These are phyloP conservation scores for Cetonia aurata DNA, from an alignment of 2,888 invertebrate genomes.

Conservation along the genomic window DNA sequence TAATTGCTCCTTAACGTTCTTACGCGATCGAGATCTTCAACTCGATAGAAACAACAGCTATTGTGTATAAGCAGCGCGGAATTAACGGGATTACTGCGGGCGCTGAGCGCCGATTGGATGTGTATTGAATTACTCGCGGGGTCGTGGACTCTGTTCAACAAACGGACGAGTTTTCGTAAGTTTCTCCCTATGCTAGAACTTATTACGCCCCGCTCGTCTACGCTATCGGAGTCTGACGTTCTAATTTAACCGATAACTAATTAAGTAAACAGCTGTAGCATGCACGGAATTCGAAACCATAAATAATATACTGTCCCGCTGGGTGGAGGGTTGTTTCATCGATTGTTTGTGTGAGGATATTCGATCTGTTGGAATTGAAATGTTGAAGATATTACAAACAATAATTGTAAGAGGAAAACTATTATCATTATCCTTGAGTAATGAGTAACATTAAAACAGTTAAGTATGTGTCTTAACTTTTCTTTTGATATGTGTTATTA, in stretches of 20 bases:
- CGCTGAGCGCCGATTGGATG: slow-evolving; percentile 23
- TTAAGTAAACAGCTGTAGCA: slow-evolving; percentile 1
- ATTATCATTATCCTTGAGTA: no score
- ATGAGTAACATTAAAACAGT: no score
- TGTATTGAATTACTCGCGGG: slow-evolving; percentile 27
- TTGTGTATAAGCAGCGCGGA: slow-evolving; percentile 19
- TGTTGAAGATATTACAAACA: no score
- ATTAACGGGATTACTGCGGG: slow-evolving; percentile 29
- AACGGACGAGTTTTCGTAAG: slow-evolving; percentile 28
- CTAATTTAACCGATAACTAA: slow-evolving; percentile 10
- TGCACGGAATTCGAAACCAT: no score
- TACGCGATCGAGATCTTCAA: not conserved
- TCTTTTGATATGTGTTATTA: no score
- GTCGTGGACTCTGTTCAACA: slow-evolving; percentile 16
- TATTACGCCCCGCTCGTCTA: slow-evolving; percentile 8
- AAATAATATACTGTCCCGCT: no score
- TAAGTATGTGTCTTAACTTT: no score
- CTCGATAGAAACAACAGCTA: slow-evolving; percentile 17
- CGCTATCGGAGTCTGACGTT: slow-evolving; percentile 8
- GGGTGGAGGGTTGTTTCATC: no score
- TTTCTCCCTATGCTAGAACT: slow-evolving; percentile 20
- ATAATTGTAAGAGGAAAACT: no score
- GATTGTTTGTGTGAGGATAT: no score
- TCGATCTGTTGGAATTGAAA: no score
- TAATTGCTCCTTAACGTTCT: no score